phyloP scores from a whole-genome alignment of 2,797 vertebrate species.

The Fundulus diaphanus region DNA sequence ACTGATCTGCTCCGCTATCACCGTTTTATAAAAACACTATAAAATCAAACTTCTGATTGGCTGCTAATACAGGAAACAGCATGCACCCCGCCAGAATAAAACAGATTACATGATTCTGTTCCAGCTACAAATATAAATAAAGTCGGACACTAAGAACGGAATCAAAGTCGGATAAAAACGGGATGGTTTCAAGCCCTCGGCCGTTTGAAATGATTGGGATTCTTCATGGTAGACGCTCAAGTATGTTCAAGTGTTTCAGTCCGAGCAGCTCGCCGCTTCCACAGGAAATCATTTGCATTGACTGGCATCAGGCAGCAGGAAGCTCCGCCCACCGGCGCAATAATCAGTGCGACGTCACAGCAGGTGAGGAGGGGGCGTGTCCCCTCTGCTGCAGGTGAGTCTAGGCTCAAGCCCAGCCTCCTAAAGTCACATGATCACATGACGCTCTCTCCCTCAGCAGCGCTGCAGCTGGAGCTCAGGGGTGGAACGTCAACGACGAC shows the following conservation, averaged over 20 bases:
- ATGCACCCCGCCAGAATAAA: slow-evolving; percentile 42
- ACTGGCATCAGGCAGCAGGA: slow-evolving; percentile 85
- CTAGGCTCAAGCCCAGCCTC: slow-evolving; percentile 12
- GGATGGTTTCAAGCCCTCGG: slow-evolving; percentile 56
- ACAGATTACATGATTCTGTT: slow-evolving; percentile 48
- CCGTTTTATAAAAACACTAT: slow-evolving; percentile 45
- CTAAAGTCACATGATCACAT: slow-evolving; percentile 79
- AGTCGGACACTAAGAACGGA: slow-evolving; percentile 62
- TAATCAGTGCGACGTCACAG: slow-evolving; percentile 28
- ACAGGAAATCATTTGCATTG: slow-evolving; percentile 88
- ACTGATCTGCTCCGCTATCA: slow-evolving; percentile 48
- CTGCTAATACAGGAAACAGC: slow-evolving; percentile 57
- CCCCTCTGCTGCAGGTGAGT: slow-evolving; percentile 5
- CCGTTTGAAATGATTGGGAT: slow-evolving; percentile 72
- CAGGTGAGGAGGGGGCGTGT: slow-evolving; percentile 3
- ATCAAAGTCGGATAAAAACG: slow-evolving; percentile 60
- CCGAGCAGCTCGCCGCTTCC: neutral
- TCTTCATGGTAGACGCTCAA: slow-evolving; percentile 71
- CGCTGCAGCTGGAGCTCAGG: slow-evolving; percentile 69
- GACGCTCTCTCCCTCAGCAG: slow-evolving; percentile 80
- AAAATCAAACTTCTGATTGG: slow-evolving; percentile 70
- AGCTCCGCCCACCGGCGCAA: slow-evolving; percentile 22
- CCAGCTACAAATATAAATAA: slow-evolving; percentile 69
- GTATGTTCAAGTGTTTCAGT: slow-evolving; percentile 69
- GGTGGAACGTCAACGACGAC: slow-evolving; percentile 81